Evolutionary conservation across 2,113 vertebrate species (phyloP).

Genomic region (Rissa tridactyla): DNA sequence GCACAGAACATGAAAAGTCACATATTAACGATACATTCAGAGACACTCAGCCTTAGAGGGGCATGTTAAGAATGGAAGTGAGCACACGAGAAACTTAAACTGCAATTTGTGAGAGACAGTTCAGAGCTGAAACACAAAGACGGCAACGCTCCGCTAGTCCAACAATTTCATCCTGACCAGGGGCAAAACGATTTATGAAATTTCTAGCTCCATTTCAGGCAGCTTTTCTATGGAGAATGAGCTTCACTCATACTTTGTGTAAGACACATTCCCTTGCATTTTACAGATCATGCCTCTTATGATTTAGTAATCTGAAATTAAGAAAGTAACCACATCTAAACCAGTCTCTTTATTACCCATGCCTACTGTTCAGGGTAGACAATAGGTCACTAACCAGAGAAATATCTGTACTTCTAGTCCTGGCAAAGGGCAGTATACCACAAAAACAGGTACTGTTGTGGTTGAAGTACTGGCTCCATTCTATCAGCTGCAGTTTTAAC

Average conservation of each 20-base stretch:
- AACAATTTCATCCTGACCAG: neutral
- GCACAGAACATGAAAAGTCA: neutral
- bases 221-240: neutral
- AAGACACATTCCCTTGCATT: neutral
- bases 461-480: neutral
- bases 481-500: neutral
- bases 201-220: neutral
- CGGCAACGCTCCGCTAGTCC: fast-evolving
- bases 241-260: neutral
- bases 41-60: neutral
- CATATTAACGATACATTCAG: fast-evolving
- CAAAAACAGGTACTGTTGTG: neutral
- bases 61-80: neutral
- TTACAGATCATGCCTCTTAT: neutral
- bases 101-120: neutral
- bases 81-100: neutral
- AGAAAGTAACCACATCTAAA: neutral
- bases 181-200: neutral
- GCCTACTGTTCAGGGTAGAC: neutral
- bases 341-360: neutral
- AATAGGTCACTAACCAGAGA: neutral
- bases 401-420: neutral
- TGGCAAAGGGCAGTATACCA: neutral
- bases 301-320: neutral
- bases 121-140: neutral